Evolutionary conservation across 2,113 vertebrate species (phyloP).

Genomic region (Ifrita kowaldi): DNA sequence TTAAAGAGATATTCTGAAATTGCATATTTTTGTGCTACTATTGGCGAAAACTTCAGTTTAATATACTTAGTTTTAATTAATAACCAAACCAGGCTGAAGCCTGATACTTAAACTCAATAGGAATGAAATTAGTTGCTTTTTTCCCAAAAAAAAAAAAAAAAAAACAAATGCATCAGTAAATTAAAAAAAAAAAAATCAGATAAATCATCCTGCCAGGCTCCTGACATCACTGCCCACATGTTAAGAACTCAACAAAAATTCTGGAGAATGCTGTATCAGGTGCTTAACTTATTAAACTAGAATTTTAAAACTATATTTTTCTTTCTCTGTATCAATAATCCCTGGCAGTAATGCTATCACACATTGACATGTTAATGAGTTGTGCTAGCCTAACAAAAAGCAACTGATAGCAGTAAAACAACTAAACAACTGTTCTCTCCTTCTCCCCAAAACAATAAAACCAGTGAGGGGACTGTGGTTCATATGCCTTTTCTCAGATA

Average conservation of each 20-base stretch:
- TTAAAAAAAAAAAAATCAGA: not conserved
- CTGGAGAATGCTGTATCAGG: not conserved
- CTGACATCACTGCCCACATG: not conserved
- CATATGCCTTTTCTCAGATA: not conserved
- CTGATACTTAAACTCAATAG: not conserved
- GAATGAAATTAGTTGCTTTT: not conserved
- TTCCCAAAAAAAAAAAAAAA: rapidly evolving
- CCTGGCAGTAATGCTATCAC: not conserved
- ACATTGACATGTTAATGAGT: not conserved
- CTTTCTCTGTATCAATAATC: not conserved
- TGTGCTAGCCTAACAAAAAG: not conserved
- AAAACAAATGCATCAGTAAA: not conserved
- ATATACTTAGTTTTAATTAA: not conserved
- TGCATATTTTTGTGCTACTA: not conserved
- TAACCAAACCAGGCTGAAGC: not conserved
- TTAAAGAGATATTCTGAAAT: not conserved
- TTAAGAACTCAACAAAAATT: not conserved
- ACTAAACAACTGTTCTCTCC: not conserved
- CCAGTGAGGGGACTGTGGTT: not conserved
- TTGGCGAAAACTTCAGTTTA: not conserved
- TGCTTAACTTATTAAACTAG: not conserved
- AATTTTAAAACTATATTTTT: not conserved
- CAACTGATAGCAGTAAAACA: not conserved
- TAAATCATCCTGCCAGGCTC: not conserved
- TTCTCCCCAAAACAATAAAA: not conserved